phyloP scores from a whole-genome alignment of 2,113 vertebrate genomes.

The Ictalurus punctatus region DNA sequence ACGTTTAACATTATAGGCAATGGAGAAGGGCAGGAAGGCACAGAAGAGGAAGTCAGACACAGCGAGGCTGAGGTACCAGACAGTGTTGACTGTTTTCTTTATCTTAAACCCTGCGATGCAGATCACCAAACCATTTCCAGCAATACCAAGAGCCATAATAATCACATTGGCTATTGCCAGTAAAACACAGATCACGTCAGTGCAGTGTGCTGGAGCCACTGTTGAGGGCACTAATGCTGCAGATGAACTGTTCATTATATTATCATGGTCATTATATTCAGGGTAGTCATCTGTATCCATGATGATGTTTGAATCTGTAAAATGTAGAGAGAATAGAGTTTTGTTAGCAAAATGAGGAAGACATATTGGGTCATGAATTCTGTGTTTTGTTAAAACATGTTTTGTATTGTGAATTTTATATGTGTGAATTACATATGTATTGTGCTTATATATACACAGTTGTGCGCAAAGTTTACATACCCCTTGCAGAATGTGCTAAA shows the following conservation, averaged over 20 bases:
- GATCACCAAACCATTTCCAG: constrained; percentile 87
- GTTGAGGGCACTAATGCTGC: too few relatives aligned
- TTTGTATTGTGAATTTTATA: too few relatives aligned
- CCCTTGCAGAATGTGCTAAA: too few relatives aligned
- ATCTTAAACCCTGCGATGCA: constrained; percentile 82
- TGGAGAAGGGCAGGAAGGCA: constrained; percentile 80
- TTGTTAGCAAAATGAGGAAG: background rate
- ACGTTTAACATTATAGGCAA: constrained; percentile 68
- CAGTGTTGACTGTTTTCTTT: constrained; percentile 84
- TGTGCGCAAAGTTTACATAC: too few relatives aligned
- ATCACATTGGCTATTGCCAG: constrained; percentile 55
- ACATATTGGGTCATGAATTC: background rate
- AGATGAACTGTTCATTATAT: too few relatives aligned
- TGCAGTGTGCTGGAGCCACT: too few relatives aligned
- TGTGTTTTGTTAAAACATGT: too few relatives aligned
- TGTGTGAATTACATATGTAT: too few relatives aligned
- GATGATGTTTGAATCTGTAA: background rate
- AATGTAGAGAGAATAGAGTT: background rate
- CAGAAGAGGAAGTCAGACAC: constrained; percentile 88
- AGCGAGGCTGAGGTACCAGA: constrained; percentile 92
- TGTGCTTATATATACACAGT: too few relatives aligned
- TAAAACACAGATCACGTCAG: too few relatives aligned
- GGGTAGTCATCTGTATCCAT: constrained; percentile 44
- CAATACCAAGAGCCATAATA: constrained; percentile 81
- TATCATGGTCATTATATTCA: too few relatives aligned